phyloP scores from a whole-genome alignment of 1,140 invertebrate genomes.

The Drosophila oshimai region DNA sequence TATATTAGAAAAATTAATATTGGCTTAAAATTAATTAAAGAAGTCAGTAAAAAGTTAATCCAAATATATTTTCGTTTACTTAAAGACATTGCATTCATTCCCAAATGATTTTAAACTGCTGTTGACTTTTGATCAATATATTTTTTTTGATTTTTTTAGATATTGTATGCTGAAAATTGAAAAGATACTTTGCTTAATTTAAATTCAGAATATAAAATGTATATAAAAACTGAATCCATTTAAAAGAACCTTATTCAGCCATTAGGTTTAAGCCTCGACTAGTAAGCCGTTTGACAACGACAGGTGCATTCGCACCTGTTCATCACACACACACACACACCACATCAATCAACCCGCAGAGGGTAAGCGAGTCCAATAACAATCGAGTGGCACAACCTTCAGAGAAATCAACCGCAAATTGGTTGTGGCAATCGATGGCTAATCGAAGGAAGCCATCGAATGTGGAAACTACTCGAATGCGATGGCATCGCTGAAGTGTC shows the following conservation, averaged over 20 bases:
- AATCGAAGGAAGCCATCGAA: conserved; percentile 38
- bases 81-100: no score
- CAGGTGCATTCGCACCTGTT: conserved; percentile 8
- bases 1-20: no score
- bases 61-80: no score
- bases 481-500: conserved; percentile 52
- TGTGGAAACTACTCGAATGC: background rate
- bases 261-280: conserved; percentile 5
- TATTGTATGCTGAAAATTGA: no score
- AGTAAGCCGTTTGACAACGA: conserved; percentile 10
- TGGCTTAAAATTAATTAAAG: no score
- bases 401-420: conserved; percentile 61
- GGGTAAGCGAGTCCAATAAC: background rate
- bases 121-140: no score
- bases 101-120: no score
- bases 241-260: background rate
- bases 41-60: no score
- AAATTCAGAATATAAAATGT: no score
- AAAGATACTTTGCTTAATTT: no score
- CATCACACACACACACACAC: conserved; percentile 2
- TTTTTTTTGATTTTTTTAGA: no score
- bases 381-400: conserved; percentile 54
- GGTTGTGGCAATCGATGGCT: conserved; percentile 68
- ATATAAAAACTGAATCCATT: no score
- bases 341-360: conserved; percentile 38